Base-by-base conservation (phyloP, 2,888 invertebrate genomes). In the Phengaris alcon region DNA sequence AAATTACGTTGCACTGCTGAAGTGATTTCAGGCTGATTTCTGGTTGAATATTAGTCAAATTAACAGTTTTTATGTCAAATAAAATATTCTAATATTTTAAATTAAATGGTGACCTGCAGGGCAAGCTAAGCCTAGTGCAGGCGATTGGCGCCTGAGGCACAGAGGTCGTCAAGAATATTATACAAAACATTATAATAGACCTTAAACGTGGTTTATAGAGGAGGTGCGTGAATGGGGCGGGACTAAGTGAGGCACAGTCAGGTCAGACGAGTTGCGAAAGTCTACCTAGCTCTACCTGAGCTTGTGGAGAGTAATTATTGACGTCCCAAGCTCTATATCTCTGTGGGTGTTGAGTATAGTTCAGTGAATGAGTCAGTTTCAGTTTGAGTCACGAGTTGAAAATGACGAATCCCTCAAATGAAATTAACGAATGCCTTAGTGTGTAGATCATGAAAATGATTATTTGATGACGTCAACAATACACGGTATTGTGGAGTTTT, bases 201-300 rank as follows among this genome's bases (percentile, higher is more conserved):
- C 15, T 72, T 85, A 84, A 84, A 84, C 82, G 82, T 70, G 73
- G 64, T 59, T 59, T 70, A 74, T 70, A 74, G 73, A 77, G 76
- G 78, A 76, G 76, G 78, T 77, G 72, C 78, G 83, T 83, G 87
- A 89, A 91, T 89, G 90, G 90, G 90, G 88, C 90, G 89, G 90
- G 89, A 89, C 90, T 84, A 83, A 81, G 81, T 83, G 79, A 83
- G 83, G 80, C 86, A 79, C 85, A 89, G 81, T 82, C 81, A 55
- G 76, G 84, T 79, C 79, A 82, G 81, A 79, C 76, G 77, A 76
- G 74, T 51, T 59, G 77, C 80, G 81, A 55, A 78, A 79, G 78
- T 68, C 76, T 77, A 76, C 76, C 75, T 73, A 59, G 74, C 76
- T 73, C 73, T 74, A 70, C 69, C 68, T 76, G 75, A 73, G 46